Percentiles rank a stretch among this genome's conserved stretches.
These are phyloP conservation scores for Epinotia brunnichana DNA, from an alignment of 2,888 invertebrate genomes.

Conservation along the genomic window DNA sequence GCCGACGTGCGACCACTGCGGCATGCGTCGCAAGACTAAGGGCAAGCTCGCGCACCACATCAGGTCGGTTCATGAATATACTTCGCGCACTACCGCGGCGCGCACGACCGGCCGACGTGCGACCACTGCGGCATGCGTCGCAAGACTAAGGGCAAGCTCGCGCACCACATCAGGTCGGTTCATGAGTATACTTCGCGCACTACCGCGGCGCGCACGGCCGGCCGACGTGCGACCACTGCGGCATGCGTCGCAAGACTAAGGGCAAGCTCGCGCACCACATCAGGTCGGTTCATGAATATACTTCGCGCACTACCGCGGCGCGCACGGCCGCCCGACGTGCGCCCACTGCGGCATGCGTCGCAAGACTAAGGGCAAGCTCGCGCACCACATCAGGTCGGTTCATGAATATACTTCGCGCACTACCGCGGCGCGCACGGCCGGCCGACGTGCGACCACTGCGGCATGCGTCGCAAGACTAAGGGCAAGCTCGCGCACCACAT, in stretches of 20 bases:
- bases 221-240: conserved; percentile 33
- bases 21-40: conserved; percentile 9
- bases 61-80: conserved; percentile 9
- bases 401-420: too few species aligned
- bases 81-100: conserved; percentile 28
- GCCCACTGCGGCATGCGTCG: too few species aligned
- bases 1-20: conserved; percentile 33
- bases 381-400: too few species aligned
- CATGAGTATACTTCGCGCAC: conserved; percentile 30
- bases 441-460: too few species aligned
- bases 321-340: too few species aligned
- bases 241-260: conserved; percentile 9
- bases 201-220: conserved; percentile 28
- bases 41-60: conserved; percentile 24
- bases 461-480: too few species aligned
- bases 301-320: too few species aligned
- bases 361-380: too few species aligned
- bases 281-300: conserved; percentile 9
- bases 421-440: too few species aligned
- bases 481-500: too few species aligned
- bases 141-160: conserved; percentile 9
- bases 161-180: conserved; percentile 25
- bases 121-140: conserved; percentile 27
- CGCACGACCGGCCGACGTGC: conserved; percentile 29
- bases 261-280: conserved; percentile 24